Evolutionary conservation across 2,888 invertebrate genomes (phyloP), one percentile per base, ranked within the genome.

Genomic region (Drosophila ustulata): DNA sequence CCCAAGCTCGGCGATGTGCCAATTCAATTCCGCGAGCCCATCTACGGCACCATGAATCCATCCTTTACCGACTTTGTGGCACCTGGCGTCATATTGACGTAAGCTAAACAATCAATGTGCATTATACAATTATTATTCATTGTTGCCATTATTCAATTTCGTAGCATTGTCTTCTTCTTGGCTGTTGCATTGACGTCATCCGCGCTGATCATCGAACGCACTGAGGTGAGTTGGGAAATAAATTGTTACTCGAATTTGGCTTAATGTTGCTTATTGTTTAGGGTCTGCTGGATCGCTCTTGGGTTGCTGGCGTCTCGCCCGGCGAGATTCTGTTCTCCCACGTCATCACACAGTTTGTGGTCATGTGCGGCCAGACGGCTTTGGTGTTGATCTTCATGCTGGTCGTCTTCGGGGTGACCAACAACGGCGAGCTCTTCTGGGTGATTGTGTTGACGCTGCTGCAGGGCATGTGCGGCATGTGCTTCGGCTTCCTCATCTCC

Each of bases 21-120:
- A 11, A 97, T 97, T 83, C 96, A 97, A 93, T 97, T 97, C 93
- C 95, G 96, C 90, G 95, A 96, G 71, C 97, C 98, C 45, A 96
- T 98, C 90, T 98, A 97, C 91, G 98, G 97, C 57, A 95, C 95
- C 65, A 96, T 95, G 91, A 96, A 97, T 91, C 98, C 98, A 3
- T 97, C 97, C 11, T 98, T 98, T 91, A 98, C 98, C 0, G 98
- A 98, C 92, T 98, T 98, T 93, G 98, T 98, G 69, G 98, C 98
- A 11, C 98, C 98, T 46, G 98, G 98, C 78, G 97, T 98, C 72
- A 98, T 98, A 86, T 93, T 98, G 79, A 97, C 97, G 97, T 97
- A 93, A 95, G 96, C 94, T 3, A 37, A 64, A 47, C 52, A n/a
- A 57, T 34, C 7, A 6, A 1, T 1, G 18, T n/a, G 34, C 46